Evolutionary conservation across 1,140 invertebrate species (phyloP).

Genomic region (Dreissena polymorpha): DNA sequence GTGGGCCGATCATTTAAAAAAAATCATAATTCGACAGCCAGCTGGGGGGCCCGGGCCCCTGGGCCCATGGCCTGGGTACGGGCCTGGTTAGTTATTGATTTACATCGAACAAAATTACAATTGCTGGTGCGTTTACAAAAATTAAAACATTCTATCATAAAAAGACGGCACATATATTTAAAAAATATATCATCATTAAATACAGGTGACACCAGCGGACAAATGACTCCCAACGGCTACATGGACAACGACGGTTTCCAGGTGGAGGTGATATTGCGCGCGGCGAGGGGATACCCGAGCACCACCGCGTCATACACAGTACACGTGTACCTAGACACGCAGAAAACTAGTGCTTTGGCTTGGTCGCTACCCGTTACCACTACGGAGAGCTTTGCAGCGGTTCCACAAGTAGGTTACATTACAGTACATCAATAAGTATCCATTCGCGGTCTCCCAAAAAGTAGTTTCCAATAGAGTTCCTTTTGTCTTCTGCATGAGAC

Average conservation of each 20-base stretch:
- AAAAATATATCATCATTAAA: neutral
- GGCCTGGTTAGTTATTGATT: no score
- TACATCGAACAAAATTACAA: no score
- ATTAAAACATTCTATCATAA: no score
- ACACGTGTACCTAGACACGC: slow-evolving; percentile 4
- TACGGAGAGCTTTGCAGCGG: neutral
- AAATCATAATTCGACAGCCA: no score
- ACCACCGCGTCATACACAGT: neutral
- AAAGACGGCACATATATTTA: no score
- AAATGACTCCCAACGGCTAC: slow-evolving; percentile 30
- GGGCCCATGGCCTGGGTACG: no score
- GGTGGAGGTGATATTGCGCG: slow-evolving; percentile 15
- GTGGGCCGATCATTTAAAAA: no score
- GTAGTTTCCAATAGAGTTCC: no score
- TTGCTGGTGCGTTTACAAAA: no score
- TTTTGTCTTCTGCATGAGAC: no score
- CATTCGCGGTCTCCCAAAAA: no score
- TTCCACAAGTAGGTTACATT: neutral
- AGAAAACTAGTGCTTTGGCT: neutral
- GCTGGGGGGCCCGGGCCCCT: no score
- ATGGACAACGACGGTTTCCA: slow-evolving; percentile 19
- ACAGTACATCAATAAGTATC: neutral
- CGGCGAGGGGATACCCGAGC: neutral
- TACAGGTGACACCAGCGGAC: neutral
- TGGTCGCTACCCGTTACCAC: neutral